Conservation (phyloP, 2,888 invertebrate species). For the Frankliniella fusca region DNA sequence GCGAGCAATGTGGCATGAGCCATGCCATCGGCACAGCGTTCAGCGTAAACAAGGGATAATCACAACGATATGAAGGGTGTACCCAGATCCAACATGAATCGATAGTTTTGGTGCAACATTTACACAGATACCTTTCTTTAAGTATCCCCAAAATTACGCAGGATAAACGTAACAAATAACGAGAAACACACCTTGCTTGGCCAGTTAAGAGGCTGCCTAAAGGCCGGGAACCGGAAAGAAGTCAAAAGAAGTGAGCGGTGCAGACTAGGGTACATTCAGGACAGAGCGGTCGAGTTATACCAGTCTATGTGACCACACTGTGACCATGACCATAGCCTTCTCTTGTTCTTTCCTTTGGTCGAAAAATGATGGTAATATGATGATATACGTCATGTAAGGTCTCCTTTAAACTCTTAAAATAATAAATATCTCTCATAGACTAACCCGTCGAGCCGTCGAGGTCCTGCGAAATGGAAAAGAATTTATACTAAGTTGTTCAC, state of each 20-base stretch:
- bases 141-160: background rate
- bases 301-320: too few species aligned
- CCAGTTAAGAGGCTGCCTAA: background rate
- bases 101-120: too few species aligned
- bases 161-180: background rate
- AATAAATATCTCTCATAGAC: too few species aligned
- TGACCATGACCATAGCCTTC: too few species aligned
- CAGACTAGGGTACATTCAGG: background rate
- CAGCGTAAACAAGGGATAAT: background rate
- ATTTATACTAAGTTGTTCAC: too few species aligned
- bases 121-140: background rate
- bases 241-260: constrained; percentile 9
- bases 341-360: too few species aligned
- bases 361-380: too few species aligned
- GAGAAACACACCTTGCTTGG: constrained; percentile 4
- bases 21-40: constrained; percentile 4
- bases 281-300: background rate
- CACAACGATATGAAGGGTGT: background rate
- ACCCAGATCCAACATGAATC: background rate
- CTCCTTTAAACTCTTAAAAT: too few species aligned
- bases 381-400: too few species aligned
- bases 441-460: too few species aligned
- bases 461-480: too few species aligned
- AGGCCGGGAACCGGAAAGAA: constrained; percentile 21
- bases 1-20: background rate